Percentiles rank a stretch among this genome's conserved stretches.
These are phyloP conservation scores for Sardinella longiceps DNA, from an alignment of 2,797 vertebrate species.

Conservation along the genomic window DNA sequence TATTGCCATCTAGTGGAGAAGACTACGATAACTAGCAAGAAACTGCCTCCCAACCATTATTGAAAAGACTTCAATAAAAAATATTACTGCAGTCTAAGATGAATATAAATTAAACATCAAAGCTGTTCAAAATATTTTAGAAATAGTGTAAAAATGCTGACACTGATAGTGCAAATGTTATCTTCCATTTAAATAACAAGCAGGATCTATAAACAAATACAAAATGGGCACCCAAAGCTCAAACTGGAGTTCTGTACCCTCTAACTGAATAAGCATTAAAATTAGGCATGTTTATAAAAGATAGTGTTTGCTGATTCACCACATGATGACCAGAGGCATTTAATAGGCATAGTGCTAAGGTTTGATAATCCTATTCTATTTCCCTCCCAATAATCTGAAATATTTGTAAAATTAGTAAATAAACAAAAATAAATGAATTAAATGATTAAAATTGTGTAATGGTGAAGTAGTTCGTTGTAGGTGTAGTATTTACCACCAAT, in stretches of 20 bases:
- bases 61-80: no score
- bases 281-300: not conserved
- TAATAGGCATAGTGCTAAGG: not conserved
- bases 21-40: not conserved
- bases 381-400: not conserved
- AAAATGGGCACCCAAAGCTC: not conserved
- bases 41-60: not conserved
- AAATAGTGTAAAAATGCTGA: not conserved
- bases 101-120: no score
- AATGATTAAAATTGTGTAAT: not conserved
- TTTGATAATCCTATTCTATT: not conserved
- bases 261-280: not conserved
- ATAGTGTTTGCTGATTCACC: not conserved
- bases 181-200: not conserved
- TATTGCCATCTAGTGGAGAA: constrained; percentile 11
- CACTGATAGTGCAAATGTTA: no score
- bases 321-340: not conserved
- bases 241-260: no score
- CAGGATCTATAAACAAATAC: not conserved
- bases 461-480: not conserved
- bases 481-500: no score
- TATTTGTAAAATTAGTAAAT: not conserved
- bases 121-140: not conserved
- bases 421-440: not conserved
- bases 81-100: no score